phyloP scores from a whole-genome alignment of 2,888 invertebrate species.

The Caprella mutica region DNA sequence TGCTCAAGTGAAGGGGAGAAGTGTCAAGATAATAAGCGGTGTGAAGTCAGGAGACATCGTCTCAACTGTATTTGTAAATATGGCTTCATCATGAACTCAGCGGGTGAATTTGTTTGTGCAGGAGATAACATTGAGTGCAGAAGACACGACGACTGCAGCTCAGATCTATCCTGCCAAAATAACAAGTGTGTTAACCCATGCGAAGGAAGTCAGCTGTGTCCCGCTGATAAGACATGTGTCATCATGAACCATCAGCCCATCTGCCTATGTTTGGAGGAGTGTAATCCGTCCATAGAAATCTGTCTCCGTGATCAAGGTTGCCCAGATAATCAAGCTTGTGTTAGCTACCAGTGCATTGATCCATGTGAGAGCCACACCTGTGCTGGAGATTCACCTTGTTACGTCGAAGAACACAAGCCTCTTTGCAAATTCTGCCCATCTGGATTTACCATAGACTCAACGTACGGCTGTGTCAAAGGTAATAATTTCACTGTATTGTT shows the following conservation, averaged over 20 bases:
- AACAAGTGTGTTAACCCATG: slow-evolving; percentile 80
- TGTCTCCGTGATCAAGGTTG: slow-evolving; percentile 82
- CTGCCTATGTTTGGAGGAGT: slow-evolving; percentile 70
- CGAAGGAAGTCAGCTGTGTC: slow-evolving; percentile 57
- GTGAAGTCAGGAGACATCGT: slow-evolving; percentile 71
- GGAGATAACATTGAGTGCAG: slow-evolving; percentile 67
- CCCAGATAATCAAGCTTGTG: slow-evolving; percentile 69
- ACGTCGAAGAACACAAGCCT: slow-evolving; percentile 86
- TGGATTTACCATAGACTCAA: slow-evolving; percentile 81
- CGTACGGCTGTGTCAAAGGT: slow-evolving; percentile 93
- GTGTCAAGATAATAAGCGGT: slow-evolving; percentile 71
- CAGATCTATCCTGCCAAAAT: slow-evolving; percentile 70
- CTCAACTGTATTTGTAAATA: slow-evolving; percentile 80
- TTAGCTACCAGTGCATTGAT: slow-evolving; percentile 78
- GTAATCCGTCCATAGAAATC: slow-evolving; percentile 67
- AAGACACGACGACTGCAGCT: slow-evolving; percentile 66
- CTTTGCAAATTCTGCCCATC: slow-evolving; percentile 91
- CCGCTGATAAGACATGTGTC: slow-evolving; percentile 72
- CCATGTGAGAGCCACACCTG: slow-evolving; percentile 77
- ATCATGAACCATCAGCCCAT: slow-evolving; percentile 74
- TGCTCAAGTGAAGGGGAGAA: slow-evolving; percentile 51
- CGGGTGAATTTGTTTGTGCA: slow-evolving; percentile 67
- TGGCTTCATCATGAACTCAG: slow-evolving; percentile 75
- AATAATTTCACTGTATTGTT: slow-evolving; percentile 48
- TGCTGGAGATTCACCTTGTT: slow-evolving; percentile 73